Base-by-base conservation (phyloP, 1,140 invertebrate species). In the Euwallacea fornicatus region DNA sequence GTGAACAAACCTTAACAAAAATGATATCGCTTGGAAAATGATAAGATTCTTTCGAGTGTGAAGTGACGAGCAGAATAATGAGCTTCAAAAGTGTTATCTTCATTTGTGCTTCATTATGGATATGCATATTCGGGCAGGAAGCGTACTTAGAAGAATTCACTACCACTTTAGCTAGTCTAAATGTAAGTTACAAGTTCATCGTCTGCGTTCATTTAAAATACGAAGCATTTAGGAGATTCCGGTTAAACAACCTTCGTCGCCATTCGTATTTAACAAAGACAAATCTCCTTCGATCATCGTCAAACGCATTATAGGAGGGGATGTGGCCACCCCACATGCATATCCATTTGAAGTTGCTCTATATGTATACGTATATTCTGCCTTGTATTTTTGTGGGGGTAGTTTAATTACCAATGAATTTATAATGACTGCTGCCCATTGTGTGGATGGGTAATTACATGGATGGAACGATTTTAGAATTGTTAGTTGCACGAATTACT, bases 361-460 rank as follows among this genome's bases (percentile, higher is more conserved):
- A 0, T 74, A 83, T 58, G 73, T 82, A 41, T 74, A 75, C 43
- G 60, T 75, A 2, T 72, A 76, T 3, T 77, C 78, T n/a, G 79
- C 76, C 6, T 66, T 76, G n/a, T 82, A 81, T 47, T 82, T 86
- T 64, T 88, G 86, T 70, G 85, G 86, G 50, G 85, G 86, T 13
- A 83, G 83, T 7, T 76, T 88, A 2, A 85, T 88, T 42, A 78
- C 79, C 47, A 70, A 73, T 16, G 76, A 81, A 16, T 86, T 82
- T 81, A 81, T 88, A 6, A 71, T 86, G 0, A 86, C 86, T 3
- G 86, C 63, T 7, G 63, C 63, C 9, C 63, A 65, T 54, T 65
- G 63, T 43, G 62, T 50, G 42, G 62, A 64, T 8, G 15, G 8
- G 62, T 64, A 64, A 53, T 10, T 13, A 13, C 21, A 15, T 41